These are phyloP conservation scores for Morus bassanus DNA, from an alignment of 2,797 vertebrate species.

Conservation along the genomic window DNA sequence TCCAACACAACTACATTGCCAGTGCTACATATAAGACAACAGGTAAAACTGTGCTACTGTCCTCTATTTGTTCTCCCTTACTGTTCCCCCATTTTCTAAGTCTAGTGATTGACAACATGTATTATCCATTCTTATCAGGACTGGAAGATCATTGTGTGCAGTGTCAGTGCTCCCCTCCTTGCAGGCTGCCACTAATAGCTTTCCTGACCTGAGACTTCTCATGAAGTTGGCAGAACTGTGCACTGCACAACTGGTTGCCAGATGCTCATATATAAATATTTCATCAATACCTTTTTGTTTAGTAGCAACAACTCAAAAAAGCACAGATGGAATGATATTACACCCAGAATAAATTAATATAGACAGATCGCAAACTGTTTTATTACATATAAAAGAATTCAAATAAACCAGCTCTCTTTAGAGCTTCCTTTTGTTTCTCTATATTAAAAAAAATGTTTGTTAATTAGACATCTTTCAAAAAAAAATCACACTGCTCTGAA, in stretches of 20 bases:
- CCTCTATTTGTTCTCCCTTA: neutral
- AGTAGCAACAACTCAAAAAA: slow-evolving; percentile 32
- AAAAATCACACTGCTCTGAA: neutral
- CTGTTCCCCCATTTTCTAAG: neutral
- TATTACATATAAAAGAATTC: neutral
- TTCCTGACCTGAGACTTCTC: neutral
- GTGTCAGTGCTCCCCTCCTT: neutral
- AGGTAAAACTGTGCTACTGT: neutral
- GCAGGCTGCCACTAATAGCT: neutral
- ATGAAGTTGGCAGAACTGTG: neutral
- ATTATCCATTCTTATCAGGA: neutral
- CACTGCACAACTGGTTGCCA: neutral
- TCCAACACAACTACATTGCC: neutral
- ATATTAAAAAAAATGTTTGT: neutral
- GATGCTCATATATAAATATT: slow-evolving; percentile 27
- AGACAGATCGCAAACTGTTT: neutral
- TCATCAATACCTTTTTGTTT: slow-evolving; percentile 12
- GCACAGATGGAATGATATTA: slow-evolving; percentile 37
- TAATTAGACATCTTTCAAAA: neutral
- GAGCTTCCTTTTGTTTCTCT: neutral
- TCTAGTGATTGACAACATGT: neutral
- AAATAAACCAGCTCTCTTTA: neutral
- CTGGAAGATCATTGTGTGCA: neutral
- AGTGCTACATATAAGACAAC: neutral
- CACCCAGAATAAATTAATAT: slow-evolving; percentile 30